Base-by-base conservation (phyloP, 2,888 invertebrate species). In the Pyrochroa serraticornis region DNA sequence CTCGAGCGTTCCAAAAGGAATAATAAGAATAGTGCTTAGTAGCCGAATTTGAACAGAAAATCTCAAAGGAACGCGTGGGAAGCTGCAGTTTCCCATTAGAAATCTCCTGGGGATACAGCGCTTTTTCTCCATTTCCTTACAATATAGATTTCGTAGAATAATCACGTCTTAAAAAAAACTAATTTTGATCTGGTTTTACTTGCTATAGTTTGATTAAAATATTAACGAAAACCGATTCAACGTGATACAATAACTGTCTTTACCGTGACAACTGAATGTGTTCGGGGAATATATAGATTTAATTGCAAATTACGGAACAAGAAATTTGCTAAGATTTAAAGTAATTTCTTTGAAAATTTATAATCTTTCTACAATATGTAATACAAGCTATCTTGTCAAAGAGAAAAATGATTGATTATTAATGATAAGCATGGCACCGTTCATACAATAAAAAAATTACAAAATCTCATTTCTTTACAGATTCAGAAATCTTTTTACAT, bases 11-110 rank as follows among this genome's bases (percentile, higher is more conserved):
- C n/a, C 3, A 35, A 35, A 35, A 22, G 12, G 44, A 37, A 6
- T 36, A 46, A 48, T 39, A 33, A 34, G 42, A 42, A 50, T 34
- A 14, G 6, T 42, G 35, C 35, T 50, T 41, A 42, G 10, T 38
- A 42, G 50, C 39, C 33, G 14, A 50, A 48, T 39, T 39, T 38
- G 6, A 13, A 38, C 37, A 31, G 48, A 38, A 48, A 38, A 48
- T 48, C 38, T 48, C 47, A 31, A 30, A 39, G 38, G 48, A 37
- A 42, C 30, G 31, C 13, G 48, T 44, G 37, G 36, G 35, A 41
- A 10, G 22, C 7, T 36, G 32, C 33, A 44, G 45, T 42, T 44
- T 52, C 32, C 45, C 38, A 52, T 52, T 52, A 37, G 37, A 52
- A 44, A 31, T n/a, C 52, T 42, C 38, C 8, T 32, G 41, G 14